Evolutionary conservation across 2,113 vertebrate genomes (phyloP), one percentile per base, ranked within the genome.

Genomic region (Varanus komodoensis): DNA sequence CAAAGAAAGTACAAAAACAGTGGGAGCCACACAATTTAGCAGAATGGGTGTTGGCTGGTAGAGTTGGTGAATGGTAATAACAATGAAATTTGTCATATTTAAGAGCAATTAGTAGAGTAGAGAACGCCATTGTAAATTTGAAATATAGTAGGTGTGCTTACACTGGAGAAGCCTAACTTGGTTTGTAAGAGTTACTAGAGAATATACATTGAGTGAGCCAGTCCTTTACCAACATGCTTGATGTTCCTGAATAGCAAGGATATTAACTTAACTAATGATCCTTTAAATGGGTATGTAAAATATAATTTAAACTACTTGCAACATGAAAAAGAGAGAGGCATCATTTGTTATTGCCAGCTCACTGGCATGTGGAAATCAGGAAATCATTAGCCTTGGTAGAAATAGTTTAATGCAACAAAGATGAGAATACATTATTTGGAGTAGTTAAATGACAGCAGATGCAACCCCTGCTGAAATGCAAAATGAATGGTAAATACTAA

Each of bases 211-310:
- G 82, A 75, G 67, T 73, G 84, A 96, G 89, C 90, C 80, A 90
- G 77, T 91, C 79, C 91, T 95, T 94, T 92, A 84, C 67, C 68
- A 90, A 95, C 96, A 89, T 93, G 92, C 89, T 93, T 95, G 90
- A 92, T 95, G 84, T 74, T 96, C 38, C 73, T 94, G 91, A 93
- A 94, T 89, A 95, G 88, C 95, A 95, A 93, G 92, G 92, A 90
- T 97, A 97, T 97, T 97, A 97, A 96, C 96, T 97, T 97, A 97
- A 96, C 96, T 97, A 97, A 97, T 97, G 97, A 96, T 96, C 97
- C 97, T 96, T 97, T 96, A 97, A 97, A 97, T 97, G 96, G 93
- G 88, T 95, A 94, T 96, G 96, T 97, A 97, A 97, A 97, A 97
- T 97, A 97, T 95, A 97, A 97, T 97, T 97, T 97, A 96, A 97